Evolutionary conservation across 2,113 vertebrate genomes (phyloP), one percentile per base, ranked within the genome.

Genomic region (Pteruthius melanotis): DNA sequence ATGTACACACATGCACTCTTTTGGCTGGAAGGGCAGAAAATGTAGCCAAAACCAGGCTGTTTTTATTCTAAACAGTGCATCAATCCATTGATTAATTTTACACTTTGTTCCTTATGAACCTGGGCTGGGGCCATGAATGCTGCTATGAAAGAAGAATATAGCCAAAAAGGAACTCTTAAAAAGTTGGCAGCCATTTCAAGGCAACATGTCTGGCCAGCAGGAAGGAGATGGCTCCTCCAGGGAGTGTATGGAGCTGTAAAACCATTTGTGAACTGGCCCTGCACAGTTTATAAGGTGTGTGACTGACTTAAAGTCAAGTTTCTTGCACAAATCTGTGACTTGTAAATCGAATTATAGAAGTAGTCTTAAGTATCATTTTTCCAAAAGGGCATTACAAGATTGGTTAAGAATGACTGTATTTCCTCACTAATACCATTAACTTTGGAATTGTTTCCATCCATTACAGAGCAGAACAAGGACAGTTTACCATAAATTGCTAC

Each of bases 1-100:
- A 95, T 92, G 93, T 66, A 93, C 80, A 96, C 84, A 96, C 81
- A 95, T 96, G 93, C 90, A 91, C 89, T 96, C 87, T 88, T 94
- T 97, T 98, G 93, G 95, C 91, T 96, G 75, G 93, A 94, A 95
- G 76, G 87, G 74, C 66, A 83, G 76, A 94, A 97, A 96, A 97
- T 15, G 35, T 49, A 95, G 92, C 85, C 94, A 97, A 96, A 97
- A 59, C 49, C 22, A 8, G 54, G 88, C 94, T 91, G 89, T 82
- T 98, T 97, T 96, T 89, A 90, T 96, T 97, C 75, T 96, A 98
- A 97, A 95, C 92, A 96, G 82, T 95, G 79, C 86, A 97, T 97
- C 91, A 96, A 94, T 90, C 82, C 93, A 93, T 90, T 97, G 92
- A 91, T 97, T 97, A 97, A 96, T 97, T 96, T 96, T 97, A 96